Conservation (phyloP, 2,888 invertebrate genomes). For the Sylvicola cinctus region DNA sequence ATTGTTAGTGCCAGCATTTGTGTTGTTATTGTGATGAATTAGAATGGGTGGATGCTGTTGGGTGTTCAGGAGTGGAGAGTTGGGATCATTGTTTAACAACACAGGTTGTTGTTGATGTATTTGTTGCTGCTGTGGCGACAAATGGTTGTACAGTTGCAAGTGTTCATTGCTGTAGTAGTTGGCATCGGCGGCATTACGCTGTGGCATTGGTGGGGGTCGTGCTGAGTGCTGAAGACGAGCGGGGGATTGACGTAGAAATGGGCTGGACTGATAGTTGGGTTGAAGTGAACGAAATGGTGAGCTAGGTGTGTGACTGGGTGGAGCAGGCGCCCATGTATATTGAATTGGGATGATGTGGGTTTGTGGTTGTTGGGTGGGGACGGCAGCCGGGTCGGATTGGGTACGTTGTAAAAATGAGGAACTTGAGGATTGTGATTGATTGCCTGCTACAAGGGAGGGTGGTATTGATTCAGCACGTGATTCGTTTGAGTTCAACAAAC, state of each 20-base stretch:
- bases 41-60: conserved; percentile 6
- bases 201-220: not conserved
- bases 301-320: too few relatives aligned
- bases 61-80: conserved; percentile 6
- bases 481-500: conserved; percentile 13
- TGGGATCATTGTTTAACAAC: conserved; percentile 7
- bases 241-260: not conserved
- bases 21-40: conserved; percentile 6
- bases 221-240: conserved; percentile 1
- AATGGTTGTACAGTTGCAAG: conserved; percentile 6
- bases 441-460: conserved; percentile 6
- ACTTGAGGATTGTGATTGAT: too few relatives aligned
- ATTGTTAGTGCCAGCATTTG: conserved; percentile 2
- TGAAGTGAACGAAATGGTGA: too few relatives aligned
- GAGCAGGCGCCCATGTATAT: too few relatives aligned
- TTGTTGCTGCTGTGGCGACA: conserved; percentile 9
- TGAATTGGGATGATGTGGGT: too few relatives aligned
- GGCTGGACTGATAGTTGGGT: too few relatives aligned
- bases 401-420: conserved; percentile 14
- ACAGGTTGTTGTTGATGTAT: conserved; percentile 3
- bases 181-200: too few relatives aligned
- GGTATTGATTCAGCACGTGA: conserved; percentile 11
- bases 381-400: conserved; percentile 20
- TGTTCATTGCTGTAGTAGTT: conserved; percentile 4
- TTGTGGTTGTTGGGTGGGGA: not conserved